Evolutionary conservation across 2,797 vertebrate genomes (phyloP), one percentile per base, ranked within the genome.

Genomic region (Loriculus beryllinus): DNA sequence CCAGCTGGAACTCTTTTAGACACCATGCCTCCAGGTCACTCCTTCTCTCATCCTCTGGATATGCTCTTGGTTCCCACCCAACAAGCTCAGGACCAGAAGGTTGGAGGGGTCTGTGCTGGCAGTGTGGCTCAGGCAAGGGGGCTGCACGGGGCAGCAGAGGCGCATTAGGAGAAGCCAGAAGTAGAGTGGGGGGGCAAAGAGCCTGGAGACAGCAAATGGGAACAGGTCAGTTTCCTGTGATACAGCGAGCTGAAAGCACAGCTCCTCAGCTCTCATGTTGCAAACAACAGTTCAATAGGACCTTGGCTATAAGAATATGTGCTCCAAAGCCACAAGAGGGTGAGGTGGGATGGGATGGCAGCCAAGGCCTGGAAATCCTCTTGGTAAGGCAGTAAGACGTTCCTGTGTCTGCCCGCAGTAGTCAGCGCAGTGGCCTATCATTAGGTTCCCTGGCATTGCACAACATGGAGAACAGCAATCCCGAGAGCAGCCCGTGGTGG

Each of bases 291-390:
- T 51, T 48, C 0, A 0, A 37, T 0, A 60, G 56, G 45, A 74
- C 33, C 18, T 26, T 0, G 10, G 51, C 60, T 47, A 17, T 10
- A 18, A 74, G 57, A 82, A 87, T 64, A 62, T 25, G 33, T 8
- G 39, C 42, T 80, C 16, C 56, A 68, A 86, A 89, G 64, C 90
- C 92, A 65, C 68, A 71, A 70, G 74, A 14, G 67, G 40, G 33
- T 79, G 60, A 93, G 81, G 45, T 83, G 91, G 87, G 85, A 57
- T 62, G 72, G 88, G 42, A 75, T 0, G 1, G 75, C 3, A 2
- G 87, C 68, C 76, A 88, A 82, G 54, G 57, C 31, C 52, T 64
- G 88, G 48, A 88, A 90, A 95, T 71, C 16, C 11, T 81, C 64
- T 49, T 0, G 3, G 63, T 26, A 33, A 76, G 22, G 62, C 79